A percentile compares a stretch with the other conserved stretches of the same genome.
These are phyloP conservation scores for Cynoglossus semilaevis DNA, from an alignment of 2,113 vertebrate species.

Conservation along the genomic window DNA sequence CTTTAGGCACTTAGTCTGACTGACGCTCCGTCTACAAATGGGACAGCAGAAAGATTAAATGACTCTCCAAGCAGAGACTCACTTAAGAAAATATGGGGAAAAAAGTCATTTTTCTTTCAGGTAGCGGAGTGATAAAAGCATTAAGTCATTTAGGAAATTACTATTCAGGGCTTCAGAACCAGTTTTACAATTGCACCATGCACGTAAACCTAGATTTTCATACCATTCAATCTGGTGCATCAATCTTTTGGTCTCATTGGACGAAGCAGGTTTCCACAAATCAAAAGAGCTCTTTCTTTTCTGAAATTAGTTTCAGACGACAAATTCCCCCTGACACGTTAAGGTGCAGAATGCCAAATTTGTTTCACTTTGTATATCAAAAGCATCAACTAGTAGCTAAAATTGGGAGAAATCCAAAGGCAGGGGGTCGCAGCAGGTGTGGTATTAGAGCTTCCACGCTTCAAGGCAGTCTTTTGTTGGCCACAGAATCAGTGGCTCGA, in stretches of 20 bases:
- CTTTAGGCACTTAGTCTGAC: conserved; percentile 31
- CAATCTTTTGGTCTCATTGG: neutral
- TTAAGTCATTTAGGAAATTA: conserved; percentile 12
- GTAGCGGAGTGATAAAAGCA: conserved; percentile 11
- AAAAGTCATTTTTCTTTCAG: conserved; percentile 9
- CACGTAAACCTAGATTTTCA: neutral
- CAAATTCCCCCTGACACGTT: neutral
- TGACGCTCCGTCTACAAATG: neutral
- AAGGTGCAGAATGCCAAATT: neutral
- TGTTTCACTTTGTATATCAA: conserved; percentile 3
- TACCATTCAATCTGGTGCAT: neutral
- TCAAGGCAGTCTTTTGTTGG: conserved; percentile 29
- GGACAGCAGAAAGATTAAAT: conserved; percentile 10
- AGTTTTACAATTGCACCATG: conserved; percentile 14
- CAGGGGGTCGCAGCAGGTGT: neutral
- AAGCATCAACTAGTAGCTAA: conserved; percentile 1
- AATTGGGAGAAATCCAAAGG: conserved; percentile 7
- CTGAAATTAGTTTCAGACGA: neutral
- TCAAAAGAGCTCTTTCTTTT: neutral
- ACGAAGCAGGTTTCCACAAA: neutral
- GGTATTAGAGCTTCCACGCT: conserved; percentile 23
- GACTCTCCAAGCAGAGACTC: conserved; percentile 8
- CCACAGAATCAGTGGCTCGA: conserved; percentile 2
- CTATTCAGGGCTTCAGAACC: conserved; percentile 4
- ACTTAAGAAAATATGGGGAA: conserved; percentile 14